Percentiles rank a stretch among this genome's conserved stretches.
Evolutionary conservation across 2,113 vertebrate genomes (phyloP).

Genomic region (Fulmarus glacialis): DNA sequence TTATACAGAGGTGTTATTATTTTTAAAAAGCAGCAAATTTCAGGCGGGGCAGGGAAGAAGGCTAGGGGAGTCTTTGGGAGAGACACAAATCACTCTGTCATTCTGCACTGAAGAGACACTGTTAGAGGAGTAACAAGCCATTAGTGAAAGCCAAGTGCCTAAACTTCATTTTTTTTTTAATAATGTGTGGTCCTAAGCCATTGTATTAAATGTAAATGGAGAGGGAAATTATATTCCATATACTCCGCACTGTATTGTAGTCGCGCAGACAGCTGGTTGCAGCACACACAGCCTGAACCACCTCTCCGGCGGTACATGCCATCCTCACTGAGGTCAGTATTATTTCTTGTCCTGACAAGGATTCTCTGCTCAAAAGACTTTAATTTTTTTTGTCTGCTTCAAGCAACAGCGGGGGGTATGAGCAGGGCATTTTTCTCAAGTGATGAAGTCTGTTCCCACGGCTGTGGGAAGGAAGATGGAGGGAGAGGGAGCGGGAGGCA

Average conservation of each 20-base stretch:
- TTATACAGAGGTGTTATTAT: conserved; percentile 22
- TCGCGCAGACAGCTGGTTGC: background rate
- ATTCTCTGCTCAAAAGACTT: conserved; percentile 62
- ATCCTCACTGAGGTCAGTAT: conserved; percentile 51
- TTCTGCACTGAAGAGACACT: conserved; percentile 15
- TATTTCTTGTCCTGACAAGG: conserved; percentile 63
- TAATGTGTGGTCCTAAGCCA: conserved; percentile 59
- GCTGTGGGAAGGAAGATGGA: conserved; percentile 38
- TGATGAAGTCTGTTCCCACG: conserved; percentile 65
- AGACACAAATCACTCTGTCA: conserved; percentile 37
- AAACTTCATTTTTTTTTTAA: background rate
- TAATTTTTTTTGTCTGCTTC: conserved; percentile 58
- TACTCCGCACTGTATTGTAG: conserved; percentile 12
- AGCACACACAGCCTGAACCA: conserved; percentile 36
- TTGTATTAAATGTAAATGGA: conserved; percentile 60
- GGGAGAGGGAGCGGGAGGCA: background rate
- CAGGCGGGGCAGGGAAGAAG: background rate
- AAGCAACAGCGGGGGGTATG: conserved; percentile 51
- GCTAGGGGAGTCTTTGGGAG: background rate
- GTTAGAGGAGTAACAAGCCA: conserved; percentile 20
- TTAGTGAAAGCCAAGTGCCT: conserved; percentile 46
- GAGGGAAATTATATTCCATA: conserved; percentile 62
- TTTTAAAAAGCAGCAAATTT: conserved; percentile 10
- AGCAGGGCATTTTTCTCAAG: conserved; percentile 67
- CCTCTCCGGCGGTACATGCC: background rate